Evolutionary conservation across 2,113 vertebrate genomes (phyloP), one percentile per base, ranked within the genome.

Genomic region (Cyphomyrus plagiostoma): DNA sequence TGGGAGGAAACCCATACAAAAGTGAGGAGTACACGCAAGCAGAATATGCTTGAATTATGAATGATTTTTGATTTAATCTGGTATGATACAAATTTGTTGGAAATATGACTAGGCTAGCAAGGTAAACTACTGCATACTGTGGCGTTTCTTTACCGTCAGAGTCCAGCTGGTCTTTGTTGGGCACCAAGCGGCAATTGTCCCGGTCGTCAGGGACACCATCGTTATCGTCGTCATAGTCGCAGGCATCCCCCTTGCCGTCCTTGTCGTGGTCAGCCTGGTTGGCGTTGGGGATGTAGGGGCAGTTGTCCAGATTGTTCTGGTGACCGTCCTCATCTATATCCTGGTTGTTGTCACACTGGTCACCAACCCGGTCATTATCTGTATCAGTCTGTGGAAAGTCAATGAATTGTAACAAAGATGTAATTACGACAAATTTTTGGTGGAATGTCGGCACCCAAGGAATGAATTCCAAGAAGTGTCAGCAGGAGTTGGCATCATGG

Each of bases 301-400:
- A 99, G 92, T 99, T 99, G 94, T 99, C 98, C 91, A 98, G 95
- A 92, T 98, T 99, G 95, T 99, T 99, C 94, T 99, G 98, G 94
- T 99, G 97, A 4, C 98, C 98, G 0, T 99, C 98, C 52, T 98
- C 98, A 45, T 99, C 98, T 1, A 99, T 97, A 94, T 99, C 98
- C 84, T 99, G 97, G 52, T 97, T 98, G 91, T 98, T 98, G 92
- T 99, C 98, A 91, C 98, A 99, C 90, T 98, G 97, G 91, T 99
- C 98, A 88, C 98, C 98, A 62, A 99, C 98, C 6, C 97, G 96
- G 92, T 99, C 98, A 17, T 98, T 98, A 94, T 99, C 98, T 58
- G 93, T 56, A 70, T 99, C 98, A 0, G 93, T 95, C 98, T 99
- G 94, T 17, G 30, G 6, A 0, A 21, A 62, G n/a, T 62, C 39